phyloP scores from a whole-genome alignment of 2,113 vertebrate species.

The Tragelaphus strepsiceros region DNA sequence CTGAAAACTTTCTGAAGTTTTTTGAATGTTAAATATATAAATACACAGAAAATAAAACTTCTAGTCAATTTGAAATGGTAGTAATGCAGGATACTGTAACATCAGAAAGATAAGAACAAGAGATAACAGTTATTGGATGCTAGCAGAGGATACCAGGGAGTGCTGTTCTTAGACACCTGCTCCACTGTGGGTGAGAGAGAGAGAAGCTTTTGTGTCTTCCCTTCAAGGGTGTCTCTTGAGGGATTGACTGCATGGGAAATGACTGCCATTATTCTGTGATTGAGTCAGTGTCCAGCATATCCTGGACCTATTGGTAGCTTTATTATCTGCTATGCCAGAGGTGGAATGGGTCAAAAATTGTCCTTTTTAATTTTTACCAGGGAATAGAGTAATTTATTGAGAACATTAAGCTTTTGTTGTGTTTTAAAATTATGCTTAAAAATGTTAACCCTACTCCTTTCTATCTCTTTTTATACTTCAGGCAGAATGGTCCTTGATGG shows the following conservation, averaged over 20 bases:
- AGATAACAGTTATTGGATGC: not conserved
- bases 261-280: not conserved
- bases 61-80: not conserved
- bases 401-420: not conserved
- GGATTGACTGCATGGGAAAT: not conserved
- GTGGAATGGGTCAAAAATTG: not conserved
- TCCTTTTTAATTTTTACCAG: not conserved
- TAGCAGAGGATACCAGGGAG: not conserved
- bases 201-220: not conserved
- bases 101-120: not conserved
- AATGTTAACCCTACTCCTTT: not conserved
- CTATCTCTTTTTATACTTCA: not conserved
- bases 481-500: not conserved
- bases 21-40: not conserved
- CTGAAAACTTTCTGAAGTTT: not conserved
- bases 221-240: not conserved
- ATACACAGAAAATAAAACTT: not conserved
- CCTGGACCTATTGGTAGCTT: not conserved
- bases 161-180: not conserved
- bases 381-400: not conserved
- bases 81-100: not conserved
- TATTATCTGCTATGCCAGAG: not conserved
- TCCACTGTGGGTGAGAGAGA: not conserved
- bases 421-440: not conserved
- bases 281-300: rapidly evolving